Base-by-base conservation (phyloP, 2,113 vertebrate genomes). In the Psophia crepitans region DNA sequence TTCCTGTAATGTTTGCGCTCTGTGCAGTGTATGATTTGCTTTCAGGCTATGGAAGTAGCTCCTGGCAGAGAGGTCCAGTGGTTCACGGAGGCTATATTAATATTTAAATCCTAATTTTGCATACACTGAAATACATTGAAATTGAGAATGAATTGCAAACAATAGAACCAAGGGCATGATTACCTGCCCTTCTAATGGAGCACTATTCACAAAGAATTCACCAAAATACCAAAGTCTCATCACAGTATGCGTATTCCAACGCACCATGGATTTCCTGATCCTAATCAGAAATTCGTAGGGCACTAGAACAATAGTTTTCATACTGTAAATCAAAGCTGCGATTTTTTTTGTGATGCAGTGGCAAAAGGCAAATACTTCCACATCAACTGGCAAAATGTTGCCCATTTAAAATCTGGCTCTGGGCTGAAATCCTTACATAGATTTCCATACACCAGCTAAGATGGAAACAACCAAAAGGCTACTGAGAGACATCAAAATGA, bases 161-260 rank as follows among this genome's bases (percentile, higher is more conserved):
- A n/a, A 4, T 2, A 41, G n/a, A 74, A 58, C n/a, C 9, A 23
- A 37, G 49, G 41, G 11, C 1, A 0, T 9, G 32, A 49, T 49
- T 44, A 46, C 11, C n/a, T 16, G 6, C 33, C 54, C 56, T 81
- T 65, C 48, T 21, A 15, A 11, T 5, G 56, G 41, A 66, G 64
- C 16, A 17, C 6, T 30, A 61, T 20, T 9, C 32, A n/a, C 41
- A 15, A 12, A 81, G 24, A 61, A 65, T 35, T 75, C 46, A 49
- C 35, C 8, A n/a, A 30, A 60, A 33, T 12, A 32, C 5, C n/a
- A n/a, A n/a, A 41, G 22, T 65, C 30, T 26, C 18, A 8, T 64
- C 71, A 7, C 14, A 35, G 10, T 3, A 15, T 6, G n/a, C n/a
- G n/a, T n/a, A n/a, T n/a, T n/a, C n/a, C n/a, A 63, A 2, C 0